Evolutionary conservation across 2,113 vertebrate genomes (phyloP).

Genomic region (Mionectes macconnelli): DNA sequence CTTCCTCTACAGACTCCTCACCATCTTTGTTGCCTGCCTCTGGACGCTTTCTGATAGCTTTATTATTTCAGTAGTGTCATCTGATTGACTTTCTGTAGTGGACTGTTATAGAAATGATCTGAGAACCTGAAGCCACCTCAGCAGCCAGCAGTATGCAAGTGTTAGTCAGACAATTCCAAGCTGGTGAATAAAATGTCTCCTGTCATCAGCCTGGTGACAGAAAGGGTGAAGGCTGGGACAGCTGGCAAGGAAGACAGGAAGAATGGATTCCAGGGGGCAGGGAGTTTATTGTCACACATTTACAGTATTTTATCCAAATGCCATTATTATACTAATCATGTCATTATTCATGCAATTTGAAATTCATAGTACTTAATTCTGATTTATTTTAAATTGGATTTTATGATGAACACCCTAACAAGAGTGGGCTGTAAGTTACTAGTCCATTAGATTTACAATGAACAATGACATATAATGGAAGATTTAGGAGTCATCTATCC

Average conservation of each 20-base stretch:
- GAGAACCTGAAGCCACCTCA: background rate
- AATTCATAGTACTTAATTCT: background rate
- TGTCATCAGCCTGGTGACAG: background rate
- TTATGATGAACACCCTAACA: background rate
- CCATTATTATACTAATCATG: background rate
- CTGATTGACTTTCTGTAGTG: background rate
- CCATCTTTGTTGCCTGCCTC: background rate
- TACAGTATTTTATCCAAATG: background rate
- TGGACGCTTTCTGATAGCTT: background rate
- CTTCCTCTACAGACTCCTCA: background rate
- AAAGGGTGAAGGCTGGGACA: background rate
- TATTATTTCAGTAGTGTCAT: background rate
- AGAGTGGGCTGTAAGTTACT: background rate
- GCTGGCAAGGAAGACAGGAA: background rate
- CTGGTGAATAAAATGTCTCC: background rate
- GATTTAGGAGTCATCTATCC: background rate
- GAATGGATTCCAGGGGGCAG: background rate
- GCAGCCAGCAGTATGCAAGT: background rate
- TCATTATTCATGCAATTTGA: background rate
- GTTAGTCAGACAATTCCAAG: background rate
- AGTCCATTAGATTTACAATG: background rate
- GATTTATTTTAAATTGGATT: slow-evolving; percentile 6
- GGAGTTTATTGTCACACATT: background rate
- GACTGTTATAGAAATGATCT: background rate
- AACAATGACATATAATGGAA: background rate